These are phyloP conservation scores for Orthonevra nobilis DNA, from an alignment of 2,888 invertebrate species.

Conservation along the genomic window DNA sequence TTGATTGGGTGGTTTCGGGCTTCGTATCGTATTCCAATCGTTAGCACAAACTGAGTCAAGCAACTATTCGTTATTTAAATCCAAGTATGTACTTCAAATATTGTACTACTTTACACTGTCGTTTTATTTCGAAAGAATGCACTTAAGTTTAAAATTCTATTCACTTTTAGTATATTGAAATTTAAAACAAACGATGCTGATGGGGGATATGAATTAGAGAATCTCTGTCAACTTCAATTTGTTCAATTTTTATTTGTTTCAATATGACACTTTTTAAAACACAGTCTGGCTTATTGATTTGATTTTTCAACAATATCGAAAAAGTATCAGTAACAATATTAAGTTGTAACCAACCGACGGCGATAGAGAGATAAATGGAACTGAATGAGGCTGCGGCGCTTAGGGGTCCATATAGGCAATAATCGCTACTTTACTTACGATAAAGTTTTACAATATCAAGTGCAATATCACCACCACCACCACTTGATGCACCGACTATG, in stretches of 20 bases:
- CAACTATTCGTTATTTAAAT: no score
- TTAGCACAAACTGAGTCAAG: slow-evolving; percentile 8
- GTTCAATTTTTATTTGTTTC: neutral
- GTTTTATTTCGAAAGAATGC: no score
- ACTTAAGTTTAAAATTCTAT: no score
- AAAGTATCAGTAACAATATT: slow-evolving; percentile 34
- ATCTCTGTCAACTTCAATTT: no score
- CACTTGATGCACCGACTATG: slow-evolving; percentile 35
- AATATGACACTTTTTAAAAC: slow-evolving; percentile 5
- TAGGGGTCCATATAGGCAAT: slow-evolving; percentile 64
- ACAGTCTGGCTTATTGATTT: slow-evolving; percentile 8
- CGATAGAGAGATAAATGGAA: slow-evolving; percentile 67
- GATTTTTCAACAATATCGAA: slow-evolving; percentile 15
- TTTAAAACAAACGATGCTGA: no score
- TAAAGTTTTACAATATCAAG: slow-evolving; percentile 65
- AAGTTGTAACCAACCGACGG: slow-evolving; percentile 61
- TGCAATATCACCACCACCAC: slow-evolving; percentile 58
- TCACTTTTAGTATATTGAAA: no score
- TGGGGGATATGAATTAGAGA: no score
- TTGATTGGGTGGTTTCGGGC: slow-evolving; percentile 58
- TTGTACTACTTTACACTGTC: no score
- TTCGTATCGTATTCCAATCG: slow-evolving; percentile 54
- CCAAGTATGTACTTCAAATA: no score
- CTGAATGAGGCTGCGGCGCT: slow-evolving; percentile 60
- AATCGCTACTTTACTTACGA: slow-evolving; percentile 62